Conservation (phyloP, 2,888 invertebrate genomes). For the Pediacus dermestoides region DNA sequence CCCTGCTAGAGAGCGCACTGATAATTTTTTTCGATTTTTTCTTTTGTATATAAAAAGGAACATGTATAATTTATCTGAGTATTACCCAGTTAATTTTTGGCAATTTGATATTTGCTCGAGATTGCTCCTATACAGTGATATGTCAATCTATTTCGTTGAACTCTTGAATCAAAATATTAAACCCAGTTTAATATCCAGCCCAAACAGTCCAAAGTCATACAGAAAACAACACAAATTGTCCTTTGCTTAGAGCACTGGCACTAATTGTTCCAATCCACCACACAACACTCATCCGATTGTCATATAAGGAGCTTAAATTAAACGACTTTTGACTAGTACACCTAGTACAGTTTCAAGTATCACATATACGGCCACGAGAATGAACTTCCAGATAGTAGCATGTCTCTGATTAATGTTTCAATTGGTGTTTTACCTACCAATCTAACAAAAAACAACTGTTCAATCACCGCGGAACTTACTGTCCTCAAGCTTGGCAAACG, state of each 20-base stretch:
- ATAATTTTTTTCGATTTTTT: conserved; percentile 18
- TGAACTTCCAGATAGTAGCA: conserved; percentile 93
- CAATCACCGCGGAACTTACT: conserved; percentile 94
- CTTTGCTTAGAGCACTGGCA: too few relatives aligned
- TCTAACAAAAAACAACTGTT: conserved; percentile 96
- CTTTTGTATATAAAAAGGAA: conserved; percentile 43
- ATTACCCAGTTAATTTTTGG: conserved; percentile 33
- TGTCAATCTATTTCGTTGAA: neutral
- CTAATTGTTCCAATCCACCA: too few relatives aligned
- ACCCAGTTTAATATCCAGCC: conserved; percentile 2
- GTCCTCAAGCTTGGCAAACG: conserved; percentile 89
- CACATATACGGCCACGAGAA: conserved; percentile 99
- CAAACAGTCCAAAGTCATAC: neutral
- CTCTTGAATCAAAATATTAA: neutral
- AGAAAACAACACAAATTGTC: too few relatives aligned
- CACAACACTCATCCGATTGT: too few relatives aligned
- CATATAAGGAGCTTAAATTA: conserved; percentile 5
- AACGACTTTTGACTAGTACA: conserved; percentile 43
- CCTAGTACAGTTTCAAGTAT: conserved; percentile 79
- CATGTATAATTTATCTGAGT: conserved; percentile 38
- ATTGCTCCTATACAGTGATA: conserved; percentile 16
- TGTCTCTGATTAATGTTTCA: conserved; percentile 94
- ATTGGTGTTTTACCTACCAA: conserved; percentile 97
- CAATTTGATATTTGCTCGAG: conserved; percentile 36
- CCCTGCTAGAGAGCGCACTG: too few relatives aligned